Evolutionary conservation across 2,888 invertebrate genomes (phyloP).

Genomic region (Hesperia comma): DNA sequence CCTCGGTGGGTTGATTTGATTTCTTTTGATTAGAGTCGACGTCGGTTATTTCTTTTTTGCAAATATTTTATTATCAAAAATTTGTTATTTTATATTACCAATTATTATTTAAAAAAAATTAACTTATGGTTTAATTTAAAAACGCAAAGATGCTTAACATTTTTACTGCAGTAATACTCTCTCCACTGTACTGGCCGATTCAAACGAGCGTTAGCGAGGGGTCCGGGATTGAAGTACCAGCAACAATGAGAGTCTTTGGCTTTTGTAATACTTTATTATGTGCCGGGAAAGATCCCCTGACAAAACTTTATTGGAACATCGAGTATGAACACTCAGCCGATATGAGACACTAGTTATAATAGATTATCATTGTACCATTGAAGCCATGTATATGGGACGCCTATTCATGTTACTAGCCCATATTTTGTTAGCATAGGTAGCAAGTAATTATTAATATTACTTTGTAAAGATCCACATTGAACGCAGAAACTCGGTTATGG

Average conservation of each 20-base stretch:
- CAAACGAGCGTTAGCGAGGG: slow-evolving; percentile 56
- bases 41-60: too few relatives aligned
- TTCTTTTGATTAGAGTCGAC: too few relatives aligned
- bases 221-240: slow-evolving; percentile 80
- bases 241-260: slow-evolving; percentile 84
- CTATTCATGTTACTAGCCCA: slow-evolving; percentile 20
- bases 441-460: slow-evolving; percentile 31
- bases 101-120: too few relatives aligned
- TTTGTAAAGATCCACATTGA: slow-evolving; percentile 24
- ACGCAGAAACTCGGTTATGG: background rate
- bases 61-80: too few relatives aligned
- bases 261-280: slow-evolving; percentile 84
- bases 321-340: slow-evolving; percentile 75
- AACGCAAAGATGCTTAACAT: background rate
- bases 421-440: slow-evolving; percentile 27
- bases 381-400: slow-evolving; percentile 42
- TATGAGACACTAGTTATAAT: slow-evolving; percentile 76
- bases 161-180: background rate
- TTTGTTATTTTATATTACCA: too few relatives aligned
- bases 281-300: slow-evolving; percentile 81
- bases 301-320: slow-evolving; percentile 83
- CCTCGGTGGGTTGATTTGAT: too few relatives aligned
- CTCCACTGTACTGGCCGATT: slow-evolving; percentile 38
- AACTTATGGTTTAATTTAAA: too few relatives aligned
- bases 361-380: slow-evolving; percentile 62